Percentiles rank a stretch among this genome's conserved stretches.
These are phyloP conservation scores for Tetragonula clypearis DNA, from an alignment of 1,140 invertebrate genomes.

Conservation along the genomic window DNA sequence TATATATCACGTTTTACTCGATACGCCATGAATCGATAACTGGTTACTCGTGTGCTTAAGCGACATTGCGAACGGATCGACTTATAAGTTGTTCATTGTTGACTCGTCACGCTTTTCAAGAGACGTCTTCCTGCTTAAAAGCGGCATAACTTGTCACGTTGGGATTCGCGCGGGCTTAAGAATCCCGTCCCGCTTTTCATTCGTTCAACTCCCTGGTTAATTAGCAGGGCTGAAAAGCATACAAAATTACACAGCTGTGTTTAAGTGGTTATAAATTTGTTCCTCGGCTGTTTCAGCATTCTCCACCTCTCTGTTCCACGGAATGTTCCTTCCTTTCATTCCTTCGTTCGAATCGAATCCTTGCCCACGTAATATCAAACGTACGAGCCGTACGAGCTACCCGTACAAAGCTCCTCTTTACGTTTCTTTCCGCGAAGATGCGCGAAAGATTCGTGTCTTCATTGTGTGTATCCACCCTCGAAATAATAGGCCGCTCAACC, in stretches of 20 bases:
- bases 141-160: conserved; percentile 60
- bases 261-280: conserved; percentile 11
- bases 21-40: conserved; percentile 29
- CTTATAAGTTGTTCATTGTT: conserved; percentile 60
- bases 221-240: conserved; percentile 24
- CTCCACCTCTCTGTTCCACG: neutral
- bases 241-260: neutral
- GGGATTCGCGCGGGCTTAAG: conserved; percentile 40
- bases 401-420: conserved; percentile 14
- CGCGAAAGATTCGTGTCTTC: conserved; percentile 52
- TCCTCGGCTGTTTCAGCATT: neutral
- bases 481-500: conserved; percentile 58
- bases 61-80: conserved; percentile 61
- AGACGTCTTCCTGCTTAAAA: conserved; percentile 62
- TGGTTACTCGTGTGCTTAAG: conserved; percentile 49
- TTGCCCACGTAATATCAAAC: conserved; percentile 2
- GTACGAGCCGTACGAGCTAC: neutral
- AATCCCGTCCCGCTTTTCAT: conserved; percentile 35
- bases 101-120: conserved; percentile 65
- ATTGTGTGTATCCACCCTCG: conserved; percentile 61
- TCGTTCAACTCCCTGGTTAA: conserved; percentile 33
- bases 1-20: neutral
- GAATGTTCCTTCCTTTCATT: neutral
- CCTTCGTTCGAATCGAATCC: neutral
- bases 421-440: conserved; percentile 38